Evolutionary conservation across 2,797 vertebrate genomes (phyloP), one percentile per base, ranked within the genome.

Genomic region (Neosalanx taihuensis): DNA sequence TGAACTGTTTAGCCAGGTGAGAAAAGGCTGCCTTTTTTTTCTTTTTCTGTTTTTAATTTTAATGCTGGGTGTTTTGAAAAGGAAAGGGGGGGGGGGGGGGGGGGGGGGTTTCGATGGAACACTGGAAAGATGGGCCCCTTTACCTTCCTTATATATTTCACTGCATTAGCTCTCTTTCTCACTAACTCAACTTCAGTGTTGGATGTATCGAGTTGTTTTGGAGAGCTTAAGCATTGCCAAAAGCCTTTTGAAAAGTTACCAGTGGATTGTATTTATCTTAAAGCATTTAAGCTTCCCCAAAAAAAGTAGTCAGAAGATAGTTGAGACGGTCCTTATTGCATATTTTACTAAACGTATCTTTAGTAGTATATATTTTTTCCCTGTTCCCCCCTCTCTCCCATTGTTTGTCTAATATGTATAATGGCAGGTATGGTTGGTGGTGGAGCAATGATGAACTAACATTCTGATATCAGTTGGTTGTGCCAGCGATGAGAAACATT

Each of bases 1-100:
- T 89, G 88, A 91, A 92, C 88, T 89, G 84, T 87, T 88, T 88
- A 83, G 85, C 88, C 86, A 84, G 84, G 85, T 82, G 83, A 79
- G 82, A 77, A 81, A 83, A 81, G 83, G 86, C 89, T 90, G 91
- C 90, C 89, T 92, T 92, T 78, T 86, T 83, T 72, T 88, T 41
- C 9, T 53, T 53, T 53, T 37, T 68, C 64, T 70, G 67, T 84
- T 85, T 85, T 88, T 84, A 73, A 82, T 83, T 85, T 89, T 80
- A 83, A 78, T 72, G 79, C 2, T 74, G 82, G 84, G 79, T 82
- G 83, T 88, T 76, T 78, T 30, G 46, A 12, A 64, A 81, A 78
- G 72, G 73, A 84, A 81, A 81, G 37, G 18, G 79, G 72, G 79
- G 85, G 82, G 79, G 84, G 76, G 81, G 82, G 81, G 81, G 81